Evolutionary conservation across 2,797 vertebrate genomes (phyloP).

Genomic region (Amblyopsis hoosieri): DNA sequence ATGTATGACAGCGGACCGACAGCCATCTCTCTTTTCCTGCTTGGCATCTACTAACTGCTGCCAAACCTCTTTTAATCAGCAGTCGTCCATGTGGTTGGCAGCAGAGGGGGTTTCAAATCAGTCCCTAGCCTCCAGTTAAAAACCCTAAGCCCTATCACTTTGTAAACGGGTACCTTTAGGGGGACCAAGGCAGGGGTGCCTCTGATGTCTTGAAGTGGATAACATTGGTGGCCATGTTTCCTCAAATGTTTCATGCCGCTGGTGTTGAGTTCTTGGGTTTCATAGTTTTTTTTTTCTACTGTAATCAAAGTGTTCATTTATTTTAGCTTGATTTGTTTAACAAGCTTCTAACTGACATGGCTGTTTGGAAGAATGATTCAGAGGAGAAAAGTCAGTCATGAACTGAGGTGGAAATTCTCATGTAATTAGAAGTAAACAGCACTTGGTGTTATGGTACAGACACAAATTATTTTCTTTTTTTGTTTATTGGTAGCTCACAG

Average conservation of each 20-base stretch:
- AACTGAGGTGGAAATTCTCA: slow-evolving; percentile 55
- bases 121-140: slow-evolving; percentile 79
- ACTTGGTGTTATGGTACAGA: slow-evolving; percentile 43
- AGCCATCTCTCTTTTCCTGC: slow-evolving; percentile 61
- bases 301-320: slow-evolving; percentile 60
- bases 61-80: slow-evolving; percentile 84
- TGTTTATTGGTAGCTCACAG: slow-evolving; percentile 31
- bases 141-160: slow-evolving; percentile 82
- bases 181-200: slow-evolving; percentile 66
- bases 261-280: slow-evolving; percentile 61
- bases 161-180: slow-evolving; percentile 81
- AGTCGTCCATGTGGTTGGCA: slow-evolving; percentile 84
- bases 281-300: slow-evolving; percentile 16
- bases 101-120: slow-evolving; percentile 77
- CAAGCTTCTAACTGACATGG: slow-evolving; percentile 73
- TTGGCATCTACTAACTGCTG: slow-evolving; percentile 78
- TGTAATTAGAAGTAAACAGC: slow-evolving; percentile 33
- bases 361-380: slow-evolving; percentile 69
- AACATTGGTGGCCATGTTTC: slow-evolving; percentile 70
- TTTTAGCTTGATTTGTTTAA: slow-evolving; percentile 78
- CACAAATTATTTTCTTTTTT: slow-evolving; percentile 48
- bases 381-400: slow-evolving; percentile 48
- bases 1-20: slow-evolving; percentile 58
- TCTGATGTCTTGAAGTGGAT: slow-evolving; percentile 77
- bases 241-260: slow-evolving; percentile 59